These are phyloP conservation scores for Brachymystax lenok DNA, from an alignment of 2,797 vertebrate species.

Conservation along the genomic window DNA sequence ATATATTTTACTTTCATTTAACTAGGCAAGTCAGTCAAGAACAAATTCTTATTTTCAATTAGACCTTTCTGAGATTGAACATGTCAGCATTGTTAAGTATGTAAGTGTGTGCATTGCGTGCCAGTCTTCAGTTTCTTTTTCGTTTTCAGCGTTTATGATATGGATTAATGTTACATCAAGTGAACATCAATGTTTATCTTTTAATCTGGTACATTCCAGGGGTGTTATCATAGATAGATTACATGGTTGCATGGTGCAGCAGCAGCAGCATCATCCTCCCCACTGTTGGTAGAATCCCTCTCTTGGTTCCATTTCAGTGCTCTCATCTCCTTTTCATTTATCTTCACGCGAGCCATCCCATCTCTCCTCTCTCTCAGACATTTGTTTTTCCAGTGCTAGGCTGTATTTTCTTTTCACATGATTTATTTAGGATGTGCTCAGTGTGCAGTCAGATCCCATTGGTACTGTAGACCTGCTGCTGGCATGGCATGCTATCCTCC, in stretches of 20 bases:
- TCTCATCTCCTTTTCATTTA: constrained; percentile 38
- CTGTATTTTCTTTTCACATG: constrained; percentile 61
- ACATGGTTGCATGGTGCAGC: too few relatives aligned
- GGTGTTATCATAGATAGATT: too few relatives aligned
- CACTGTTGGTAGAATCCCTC: too few relatives aligned
- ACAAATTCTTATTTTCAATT: too few relatives aligned
- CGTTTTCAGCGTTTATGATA: too few relatives aligned
- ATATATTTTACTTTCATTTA: too few relatives aligned
- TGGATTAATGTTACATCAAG: too few relatives aligned
- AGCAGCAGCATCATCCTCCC: too few relatives aligned
- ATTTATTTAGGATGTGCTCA: constrained; percentile 70
- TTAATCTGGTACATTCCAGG: neutral
- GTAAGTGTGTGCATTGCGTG: too few relatives aligned
- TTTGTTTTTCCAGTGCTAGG: constrained; percentile 56
- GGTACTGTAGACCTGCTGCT: constrained; percentile 2
- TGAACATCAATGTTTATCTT: too few relatives aligned
- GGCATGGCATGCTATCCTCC: constrained; percentile 36
- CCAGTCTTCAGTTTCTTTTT: too few relatives aligned
- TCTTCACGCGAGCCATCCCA: neutral
- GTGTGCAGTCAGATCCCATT: constrained; percentile 42
- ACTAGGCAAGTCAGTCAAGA: too few relatives aligned
- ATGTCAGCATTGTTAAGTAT: neutral
- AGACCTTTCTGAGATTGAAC: neutral
- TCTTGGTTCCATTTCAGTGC: neutral
- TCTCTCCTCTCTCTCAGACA: constrained; percentile 37